Conservation (phyloP, 2,113 vertebrate species). For the Chionis minor region DNA sequence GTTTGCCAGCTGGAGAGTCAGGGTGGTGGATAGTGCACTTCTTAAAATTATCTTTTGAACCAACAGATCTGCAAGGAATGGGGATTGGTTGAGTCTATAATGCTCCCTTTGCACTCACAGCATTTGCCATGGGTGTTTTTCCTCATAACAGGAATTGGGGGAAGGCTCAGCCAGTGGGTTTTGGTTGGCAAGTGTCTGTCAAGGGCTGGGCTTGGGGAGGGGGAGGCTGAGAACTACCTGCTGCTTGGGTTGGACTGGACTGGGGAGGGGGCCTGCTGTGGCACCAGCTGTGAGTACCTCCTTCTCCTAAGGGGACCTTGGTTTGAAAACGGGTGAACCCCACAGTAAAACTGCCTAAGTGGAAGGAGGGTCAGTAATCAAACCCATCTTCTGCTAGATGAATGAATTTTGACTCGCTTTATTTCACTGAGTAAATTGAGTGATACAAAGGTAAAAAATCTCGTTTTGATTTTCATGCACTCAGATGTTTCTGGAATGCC, state of each 20-base stretch:
- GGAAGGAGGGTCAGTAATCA: background rate
- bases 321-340: background rate
- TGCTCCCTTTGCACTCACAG: background rate
- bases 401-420: background rate
- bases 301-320: too few relatives aligned
- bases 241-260: background rate
- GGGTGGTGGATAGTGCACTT: background rate
- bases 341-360: background rate
- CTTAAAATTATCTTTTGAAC: background rate
- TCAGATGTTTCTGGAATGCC: background rate
- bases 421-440: background rate
- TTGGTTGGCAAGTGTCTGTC: background rate
- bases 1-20: background rate
- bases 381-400: background rate
- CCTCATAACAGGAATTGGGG: background rate
- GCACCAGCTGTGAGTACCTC: too few relatives aligned
- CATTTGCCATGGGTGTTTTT: background rate
- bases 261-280: rapidly evolving
- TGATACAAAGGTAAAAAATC: background rate
- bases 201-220: background rate
- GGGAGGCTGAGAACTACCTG: background rate
- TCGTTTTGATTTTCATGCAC: background rate
- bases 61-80: background rate
- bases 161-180: background rate
- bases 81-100: background rate